phyloP scores from a whole-genome alignment of 2,797 vertebrate genomes.

The Telmatherina bonti region DNA sequence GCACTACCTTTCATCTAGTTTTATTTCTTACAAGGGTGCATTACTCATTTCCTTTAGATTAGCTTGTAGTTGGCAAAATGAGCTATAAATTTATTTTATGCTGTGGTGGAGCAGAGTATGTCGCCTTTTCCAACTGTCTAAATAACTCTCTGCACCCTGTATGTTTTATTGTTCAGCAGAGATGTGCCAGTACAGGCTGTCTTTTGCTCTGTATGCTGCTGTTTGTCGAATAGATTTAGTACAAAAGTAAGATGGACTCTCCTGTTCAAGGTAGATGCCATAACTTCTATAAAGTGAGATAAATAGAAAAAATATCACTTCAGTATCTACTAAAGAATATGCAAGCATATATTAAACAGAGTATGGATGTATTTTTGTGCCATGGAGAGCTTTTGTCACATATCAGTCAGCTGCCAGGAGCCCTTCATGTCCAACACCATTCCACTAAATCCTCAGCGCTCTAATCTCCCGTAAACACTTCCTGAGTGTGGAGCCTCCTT shows the following conservation, averaged over 20 bases:
- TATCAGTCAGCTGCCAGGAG: conserved; percentile 42
- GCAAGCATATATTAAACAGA: not conserved
- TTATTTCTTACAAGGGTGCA: conserved; percentile 56
- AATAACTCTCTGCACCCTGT: conserved; percentile 52
- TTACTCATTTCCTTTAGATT: conserved; percentile 70
- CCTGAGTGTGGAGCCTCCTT: conserved; percentile 56
- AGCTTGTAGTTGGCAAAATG: conserved; percentile 64
- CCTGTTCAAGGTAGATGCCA: not conserved
- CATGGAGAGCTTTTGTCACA: conserved; percentile 31
- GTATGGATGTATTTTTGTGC: conserved; percentile 10
- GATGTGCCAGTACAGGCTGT: conserved; percentile 43
- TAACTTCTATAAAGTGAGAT: not conserved
- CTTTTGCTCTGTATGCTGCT: conserved; percentile 38
- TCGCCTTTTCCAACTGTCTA: conserved; percentile 44
- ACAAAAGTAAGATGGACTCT: conserved; percentile 15
- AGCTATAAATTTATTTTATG: conserved; percentile 66
- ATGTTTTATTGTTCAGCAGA: conserved; percentile 57
- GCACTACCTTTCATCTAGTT: conserved; percentile 53
- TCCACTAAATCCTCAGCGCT: conserved; percentile 62
- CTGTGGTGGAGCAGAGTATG: conserved; percentile 43
- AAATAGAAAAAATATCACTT: conserved; percentile 3
- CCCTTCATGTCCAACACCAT: conserved; percentile 60
- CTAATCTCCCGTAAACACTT: conserved; percentile 73
- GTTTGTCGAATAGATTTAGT: conserved; percentile 63
- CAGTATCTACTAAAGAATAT: not conserved